Evolutionary conservation across 1,140 invertebrate species (phyloP).

Genomic region (Drosophila sucinea): DNA sequence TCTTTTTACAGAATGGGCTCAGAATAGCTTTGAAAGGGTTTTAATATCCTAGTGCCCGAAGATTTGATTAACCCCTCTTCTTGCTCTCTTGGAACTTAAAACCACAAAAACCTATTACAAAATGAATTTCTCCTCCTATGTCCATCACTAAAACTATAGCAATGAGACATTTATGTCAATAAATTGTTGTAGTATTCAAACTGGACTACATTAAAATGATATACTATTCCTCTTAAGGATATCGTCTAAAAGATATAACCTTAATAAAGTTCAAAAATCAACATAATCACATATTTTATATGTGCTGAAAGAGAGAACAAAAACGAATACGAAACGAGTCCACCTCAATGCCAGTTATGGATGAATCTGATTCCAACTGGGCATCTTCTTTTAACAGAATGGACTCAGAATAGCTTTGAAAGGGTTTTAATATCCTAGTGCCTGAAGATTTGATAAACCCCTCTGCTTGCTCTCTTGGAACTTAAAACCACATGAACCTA

Average conservation of each 20-base stretch:
- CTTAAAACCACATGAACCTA: slow-evolving; percentile 38
- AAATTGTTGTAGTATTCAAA: slow-evolving; percentile 25
- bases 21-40: slow-evolving; percentile 16
- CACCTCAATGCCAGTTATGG: slow-evolving; percentile 24
- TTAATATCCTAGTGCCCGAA: slow-evolving; percentile 41
- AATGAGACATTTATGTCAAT: not conserved
- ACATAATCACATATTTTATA: slow-evolving; percentile 1
- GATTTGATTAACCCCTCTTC: slow-evolving; percentile 18
- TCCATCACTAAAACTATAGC: slow-evolving; percentile 19
- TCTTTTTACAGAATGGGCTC: slow-evolving; percentile 27
- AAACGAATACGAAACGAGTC: slow-evolving; percentile 1
- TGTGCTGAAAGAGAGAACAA: not conserved
- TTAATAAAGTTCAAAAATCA: slow-evolving; percentile 50
- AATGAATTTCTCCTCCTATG: not conserved
- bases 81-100: slow-evolving; percentile 51
- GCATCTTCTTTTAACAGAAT: slow-evolving; percentile 19
- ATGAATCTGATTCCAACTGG: not conserved
- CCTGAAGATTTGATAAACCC: slow-evolving; percentile 32
- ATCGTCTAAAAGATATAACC: slow-evolving; percentile 46
- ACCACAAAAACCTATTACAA: slow-evolving; percentile 7
- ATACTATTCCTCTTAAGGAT: slow-evolving; percentile 50
- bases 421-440: slow-evolving; percentile 56
- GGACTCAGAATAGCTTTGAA: slow-evolving; percentile 31
- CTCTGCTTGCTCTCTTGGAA: slow-evolving; percentile 59
- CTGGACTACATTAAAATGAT: slow-evolving; percentile 24